These are phyloP conservation scores for Metopia argyrocephala DNA, from an alignment of 2,888 invertebrate species.

Conservation along the genomic window DNA sequence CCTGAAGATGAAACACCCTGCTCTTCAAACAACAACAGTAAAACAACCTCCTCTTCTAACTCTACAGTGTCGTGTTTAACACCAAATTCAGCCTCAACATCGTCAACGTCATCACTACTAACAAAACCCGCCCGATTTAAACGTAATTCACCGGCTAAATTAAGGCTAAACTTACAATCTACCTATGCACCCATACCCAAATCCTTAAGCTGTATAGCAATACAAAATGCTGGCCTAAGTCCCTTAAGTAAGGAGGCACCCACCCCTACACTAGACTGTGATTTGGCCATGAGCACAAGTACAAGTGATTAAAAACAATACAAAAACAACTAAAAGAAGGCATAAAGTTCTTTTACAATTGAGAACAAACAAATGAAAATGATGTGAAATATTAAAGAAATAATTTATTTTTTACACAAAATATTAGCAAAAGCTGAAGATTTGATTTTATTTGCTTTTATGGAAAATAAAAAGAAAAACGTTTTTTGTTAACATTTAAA, in stretches of 20 bases:
- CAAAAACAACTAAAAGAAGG: conserved; percentile 24
- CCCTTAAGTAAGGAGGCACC: conserved; percentile 67
- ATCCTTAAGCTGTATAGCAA: conserved; percentile 74
- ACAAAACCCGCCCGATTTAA: conserved; percentile 70
- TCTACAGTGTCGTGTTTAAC: conserved; percentile 55
- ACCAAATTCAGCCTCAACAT: conserved; percentile 60
- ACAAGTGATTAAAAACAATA: conserved; percentile 43
- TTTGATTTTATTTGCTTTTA: too few relatives aligned
- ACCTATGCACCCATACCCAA: conserved; percentile 73
- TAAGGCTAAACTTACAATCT: conserved; percentile 73
- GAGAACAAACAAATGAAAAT: too few relatives aligned
- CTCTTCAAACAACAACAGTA: conserved; percentile 67
- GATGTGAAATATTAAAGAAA: too few relatives aligned
- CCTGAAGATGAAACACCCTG: conserved; percentile 69
- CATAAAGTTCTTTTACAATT: too few relatives aligned
- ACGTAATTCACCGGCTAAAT: conserved; percentile 74
- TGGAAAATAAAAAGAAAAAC: too few relatives aligned
- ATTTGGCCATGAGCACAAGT: conserved; percentile 49
- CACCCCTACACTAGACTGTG: conserved; percentile 69
- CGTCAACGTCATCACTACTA: conserved; percentile 63
- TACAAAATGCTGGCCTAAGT: conserved; percentile 68
- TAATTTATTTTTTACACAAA: too few relatives aligned
- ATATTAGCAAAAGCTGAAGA: too few relatives aligned
- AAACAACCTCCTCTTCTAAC: conserved; percentile 53
- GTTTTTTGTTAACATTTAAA: too few relatives aligned